Base-by-base conservation (phyloP, 2,797 vertebrate species). In the Megalops cyprinoides region DNA sequence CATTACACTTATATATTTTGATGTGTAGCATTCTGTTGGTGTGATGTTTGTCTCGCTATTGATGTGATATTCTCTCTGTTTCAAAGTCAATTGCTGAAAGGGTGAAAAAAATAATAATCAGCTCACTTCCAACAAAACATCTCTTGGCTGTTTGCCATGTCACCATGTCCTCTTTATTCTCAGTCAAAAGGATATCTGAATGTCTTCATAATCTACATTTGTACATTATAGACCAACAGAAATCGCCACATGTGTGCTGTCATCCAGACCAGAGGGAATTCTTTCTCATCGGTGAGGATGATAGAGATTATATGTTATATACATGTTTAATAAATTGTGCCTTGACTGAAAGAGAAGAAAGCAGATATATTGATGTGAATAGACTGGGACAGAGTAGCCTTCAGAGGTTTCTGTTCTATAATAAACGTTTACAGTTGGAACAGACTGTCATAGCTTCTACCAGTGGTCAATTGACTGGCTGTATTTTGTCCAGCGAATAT, bases 101-200 rank as follows among this genome's bases (percentile, higher is more conserved):
- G 67, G 23, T n/a, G 67, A 37, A 15, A 71, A 5, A 42, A 71
- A 71, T 71, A 71, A 71, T 71, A 44, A 71, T 71, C 67, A 42
- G 67, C 37, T 71, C 67, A 71, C 67, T 23, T 15, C 37, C 4
- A 71, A 42, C 67, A 71, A 71, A 71, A 39, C 67, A 71, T 71
- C 20, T 71, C 67, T 71, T 71, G 67, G 67, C 67, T 71, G 67
- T 71, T 39, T 42, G 67, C 67, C 67, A 71, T n/a, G 9, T 71
- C 67, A 42, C 67, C 62, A 37, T 37, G 18, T 6, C 44, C 67
- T 71, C 12, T 18, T 71, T 71, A 71, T 71, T 71, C 18, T 71
- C 67, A 42, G 67, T 71, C 67, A 71, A 4, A 28, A 71, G 67
- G 67, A 18, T 2, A 14, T 39, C 18, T 42, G 37, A 44, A 44